Evolutionary conservation across 1,140 invertebrate genomes (phyloP).

Genomic region (Manduca sexta): DNA sequence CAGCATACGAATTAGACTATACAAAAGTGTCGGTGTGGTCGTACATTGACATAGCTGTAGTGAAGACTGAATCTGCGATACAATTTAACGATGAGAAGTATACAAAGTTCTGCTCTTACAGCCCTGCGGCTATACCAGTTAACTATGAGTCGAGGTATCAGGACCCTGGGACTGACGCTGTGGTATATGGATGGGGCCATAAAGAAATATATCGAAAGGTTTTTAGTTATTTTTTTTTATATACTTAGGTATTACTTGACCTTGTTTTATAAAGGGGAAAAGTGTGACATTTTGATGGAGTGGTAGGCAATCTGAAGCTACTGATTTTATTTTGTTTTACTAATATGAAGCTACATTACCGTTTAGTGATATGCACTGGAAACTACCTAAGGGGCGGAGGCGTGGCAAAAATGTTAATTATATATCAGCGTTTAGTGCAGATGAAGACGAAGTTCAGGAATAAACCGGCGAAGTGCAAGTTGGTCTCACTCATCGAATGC

Average conservation of each 20-base stretch:
- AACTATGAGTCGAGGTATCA: constrained; percentile 35
- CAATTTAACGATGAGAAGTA: constrained; percentile 15
- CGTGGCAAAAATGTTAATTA: too few relatives aligned
- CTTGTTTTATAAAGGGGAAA: too few relatives aligned
- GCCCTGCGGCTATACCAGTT: constrained; percentile 20
- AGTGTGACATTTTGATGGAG: too few relatives aligned
- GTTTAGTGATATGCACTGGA: too few relatives aligned
- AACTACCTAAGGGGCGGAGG: too few relatives aligned
- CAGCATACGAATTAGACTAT: constrained; percentile 34
- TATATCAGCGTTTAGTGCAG: too few relatives aligned
- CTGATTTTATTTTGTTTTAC: too few relatives aligned
- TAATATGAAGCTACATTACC: too few relatives aligned
- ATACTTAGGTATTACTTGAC: neutral
- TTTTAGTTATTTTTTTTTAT: constrained; percentile 14
- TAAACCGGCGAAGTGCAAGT: too few relatives aligned
- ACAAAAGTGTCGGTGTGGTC: constrained; percentile 30
- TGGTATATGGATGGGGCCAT: constrained; percentile 40
- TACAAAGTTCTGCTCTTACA: constrained; percentile 17
- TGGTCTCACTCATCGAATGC: too few relatives aligned
- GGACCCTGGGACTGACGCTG: constrained; percentile 20
- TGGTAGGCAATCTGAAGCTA: too few relatives aligned
- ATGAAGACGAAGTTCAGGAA: too few relatives aligned
- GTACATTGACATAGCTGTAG: constrained; percentile 33
- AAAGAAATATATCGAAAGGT: constrained; percentile 21
- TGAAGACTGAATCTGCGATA: constrained; percentile 30